Conservation (phyloP, 1,140 invertebrate genomes). For the Samia ricini region DNA sequence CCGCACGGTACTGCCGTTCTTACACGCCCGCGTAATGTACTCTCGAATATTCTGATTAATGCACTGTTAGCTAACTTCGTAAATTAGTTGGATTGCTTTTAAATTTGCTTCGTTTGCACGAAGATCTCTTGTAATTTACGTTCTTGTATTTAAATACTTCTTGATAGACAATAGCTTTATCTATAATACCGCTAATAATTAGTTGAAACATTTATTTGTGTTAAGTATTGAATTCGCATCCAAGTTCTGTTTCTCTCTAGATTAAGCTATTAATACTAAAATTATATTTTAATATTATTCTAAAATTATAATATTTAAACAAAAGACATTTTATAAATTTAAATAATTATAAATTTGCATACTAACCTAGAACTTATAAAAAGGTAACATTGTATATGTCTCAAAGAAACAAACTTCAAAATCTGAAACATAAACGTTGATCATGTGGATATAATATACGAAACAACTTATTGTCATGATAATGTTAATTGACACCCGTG, state of each 20-base stretch:
- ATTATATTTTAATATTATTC: no score
- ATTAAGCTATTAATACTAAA: no score
- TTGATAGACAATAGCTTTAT: neutral
- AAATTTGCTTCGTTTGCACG: constrained; percentile 6
- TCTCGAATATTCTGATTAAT: constrained; percentile 37
- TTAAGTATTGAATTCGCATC: no score
- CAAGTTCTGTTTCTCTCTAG: no score
- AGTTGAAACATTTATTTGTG: no score
- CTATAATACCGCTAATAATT: no score
- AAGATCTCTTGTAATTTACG: neutral
- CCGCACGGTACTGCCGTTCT: constrained; percentile 13
- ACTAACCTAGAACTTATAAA: no score
- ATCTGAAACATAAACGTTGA: neutral
- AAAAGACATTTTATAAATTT: no score
- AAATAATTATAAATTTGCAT: no score
- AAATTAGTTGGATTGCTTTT: constrained; percentile 13
- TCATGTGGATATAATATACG: neutral
- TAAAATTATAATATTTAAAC: no score
- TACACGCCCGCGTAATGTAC: constrained; percentile 28
- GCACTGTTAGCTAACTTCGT: constrained; percentile 24
- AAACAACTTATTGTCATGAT: constrained; percentile 14
- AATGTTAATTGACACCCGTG: constrained; percentile 20
- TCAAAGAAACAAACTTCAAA: no score
- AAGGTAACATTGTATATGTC: no score
- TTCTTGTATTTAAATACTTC: neutral